These are phyloP conservation scores for Pelodytes ibericus DNA, from an alignment of 2,797 vertebrate species.

Conservation along the genomic window DNA sequence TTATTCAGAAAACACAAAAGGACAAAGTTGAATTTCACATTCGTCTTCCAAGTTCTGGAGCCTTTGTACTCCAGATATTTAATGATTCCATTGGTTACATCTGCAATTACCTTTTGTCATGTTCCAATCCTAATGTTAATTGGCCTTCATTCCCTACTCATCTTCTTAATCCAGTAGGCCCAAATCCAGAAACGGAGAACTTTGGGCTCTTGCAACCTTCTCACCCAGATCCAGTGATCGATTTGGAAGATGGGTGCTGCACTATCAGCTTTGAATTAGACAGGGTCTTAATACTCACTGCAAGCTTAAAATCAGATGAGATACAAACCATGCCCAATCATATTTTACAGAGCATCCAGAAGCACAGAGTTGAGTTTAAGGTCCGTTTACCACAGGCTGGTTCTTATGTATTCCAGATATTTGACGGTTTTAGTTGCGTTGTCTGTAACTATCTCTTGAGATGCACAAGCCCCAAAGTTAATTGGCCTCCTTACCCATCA, in stretches of 20 bases:
- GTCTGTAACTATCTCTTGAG: conserved; percentile 78
- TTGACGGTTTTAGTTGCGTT: conserved; percentile 68
- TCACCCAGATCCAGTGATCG: conserved; percentile 67
- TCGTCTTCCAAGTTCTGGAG: conserved; percentile 72
- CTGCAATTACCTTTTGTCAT: conserved; percentile 79
- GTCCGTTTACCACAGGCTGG: conserved; percentile 73
- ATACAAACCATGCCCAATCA: conserved; percentile 64
- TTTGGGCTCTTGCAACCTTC: conserved; percentile 73
- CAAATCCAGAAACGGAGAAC: conserved; percentile 74
- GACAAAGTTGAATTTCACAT: conserved; percentile 68
- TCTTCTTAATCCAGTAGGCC: conserved; percentile 76
- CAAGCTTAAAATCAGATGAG: conserved; percentile 64
- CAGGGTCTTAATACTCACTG: conserved; percentile 67
- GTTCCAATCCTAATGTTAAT: conserved; percentile 70
- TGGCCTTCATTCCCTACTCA: conserved; percentile 74
- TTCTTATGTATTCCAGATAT: conserved; percentile 74
- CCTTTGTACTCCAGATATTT: conserved; percentile 75
- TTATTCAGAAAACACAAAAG: conserved; percentile 39
- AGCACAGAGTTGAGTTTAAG: conserved; percentile 69
- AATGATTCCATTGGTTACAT: conserved; percentile 71
- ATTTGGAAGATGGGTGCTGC: conserved; percentile 72
- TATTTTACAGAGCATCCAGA: conserved; percentile 67
- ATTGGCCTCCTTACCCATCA: conserved; percentile 75
- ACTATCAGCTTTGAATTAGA: conserved; percentile 71
- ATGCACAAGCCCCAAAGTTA: conserved; percentile 70